phyloP scores from a whole-genome alignment of 2,113 vertebrate genomes.

The Condylura cristata region DNA sequence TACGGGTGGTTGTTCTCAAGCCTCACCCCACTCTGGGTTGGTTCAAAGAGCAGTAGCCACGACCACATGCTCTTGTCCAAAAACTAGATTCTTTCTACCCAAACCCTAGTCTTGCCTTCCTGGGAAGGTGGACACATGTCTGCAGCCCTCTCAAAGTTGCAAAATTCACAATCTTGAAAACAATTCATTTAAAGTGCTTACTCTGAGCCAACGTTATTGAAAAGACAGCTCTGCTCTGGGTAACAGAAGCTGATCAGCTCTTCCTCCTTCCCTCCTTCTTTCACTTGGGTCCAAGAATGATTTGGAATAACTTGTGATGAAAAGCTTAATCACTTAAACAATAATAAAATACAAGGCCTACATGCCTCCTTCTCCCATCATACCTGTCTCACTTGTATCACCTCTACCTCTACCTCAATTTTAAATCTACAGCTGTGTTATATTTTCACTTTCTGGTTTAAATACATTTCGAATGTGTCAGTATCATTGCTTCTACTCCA shows the following conservation, averaged over 20 bases:
- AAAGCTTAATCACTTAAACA: conserved; percentile 61
- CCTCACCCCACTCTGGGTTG: neutral
- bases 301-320: conserved; percentile 50
- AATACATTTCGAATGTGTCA: conserved; percentile 86
- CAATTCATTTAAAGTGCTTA: conserved; percentile 4
- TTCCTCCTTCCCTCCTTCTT: neutral
- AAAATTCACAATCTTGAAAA: conserved; percentile 36
- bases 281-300: conserved; percentile 32
- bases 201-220: neutral
- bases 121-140: neutral
- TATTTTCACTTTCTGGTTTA: conserved; percentile 86
- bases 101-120: neutral
- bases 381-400: conserved; percentile 62
- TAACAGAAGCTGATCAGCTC: neutral
- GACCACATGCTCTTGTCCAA: neutral
- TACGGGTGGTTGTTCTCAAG: neutral
- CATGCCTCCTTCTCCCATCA: neutral
- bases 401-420: conserved; percentile 80
- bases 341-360: conserved; percentile 4
- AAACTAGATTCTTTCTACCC: neutral
- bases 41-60: neutral
- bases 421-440: conserved; percentile 80
- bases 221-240: neutral
- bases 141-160: rapidly evolving
- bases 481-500: conserved; percentile 85